A percentile compares a stretch with the other conserved stretches of the same genome.
Conservation (phyloP, 2,888 invertebrate genomes). For the Plemyria rubiginata region DNA sequence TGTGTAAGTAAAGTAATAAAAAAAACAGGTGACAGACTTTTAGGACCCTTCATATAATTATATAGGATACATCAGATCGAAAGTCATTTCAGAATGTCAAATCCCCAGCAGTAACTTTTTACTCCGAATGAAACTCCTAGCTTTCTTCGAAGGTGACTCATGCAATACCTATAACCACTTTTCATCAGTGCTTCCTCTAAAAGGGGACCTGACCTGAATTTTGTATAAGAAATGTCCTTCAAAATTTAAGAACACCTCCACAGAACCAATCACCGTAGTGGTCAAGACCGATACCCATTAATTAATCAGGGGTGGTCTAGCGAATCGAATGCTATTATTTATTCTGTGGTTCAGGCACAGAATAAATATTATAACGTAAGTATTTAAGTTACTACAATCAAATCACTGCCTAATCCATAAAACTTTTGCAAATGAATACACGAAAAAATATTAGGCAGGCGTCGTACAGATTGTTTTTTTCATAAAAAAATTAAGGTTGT, state of each 20-base stretch:
- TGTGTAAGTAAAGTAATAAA: no score
- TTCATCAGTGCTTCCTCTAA: constrained; percentile 21
- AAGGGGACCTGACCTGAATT: constrained; percentile 15
- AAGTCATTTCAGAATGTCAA: no score
- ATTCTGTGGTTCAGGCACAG: constrained; percentile 20
- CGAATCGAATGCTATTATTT: constrained; percentile 28
- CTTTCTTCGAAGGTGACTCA: background rate
- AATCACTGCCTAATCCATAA: no score
- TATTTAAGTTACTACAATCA: no score
- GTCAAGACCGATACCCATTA: constrained; percentile 69
- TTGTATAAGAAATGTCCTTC: constrained; percentile 9
- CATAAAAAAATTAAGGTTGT: no score
- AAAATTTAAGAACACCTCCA: constrained; percentile 24
- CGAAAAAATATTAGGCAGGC: no score
- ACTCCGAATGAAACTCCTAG: background rate
- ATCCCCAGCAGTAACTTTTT: no score
- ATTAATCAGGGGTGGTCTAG: constrained; percentile 64
- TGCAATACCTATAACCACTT: constrained; percentile 2
- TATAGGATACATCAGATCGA: no score
- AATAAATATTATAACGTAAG: background rate
- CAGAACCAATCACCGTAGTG: constrained; percentile 55
- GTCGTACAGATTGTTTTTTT: no score
- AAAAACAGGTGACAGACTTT: no score
- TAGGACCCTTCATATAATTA: no score
- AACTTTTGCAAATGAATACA: no score